phyloP scores from a whole-genome alignment of 2,888 invertebrate species.

The Ophion slaviceki region DNA sequence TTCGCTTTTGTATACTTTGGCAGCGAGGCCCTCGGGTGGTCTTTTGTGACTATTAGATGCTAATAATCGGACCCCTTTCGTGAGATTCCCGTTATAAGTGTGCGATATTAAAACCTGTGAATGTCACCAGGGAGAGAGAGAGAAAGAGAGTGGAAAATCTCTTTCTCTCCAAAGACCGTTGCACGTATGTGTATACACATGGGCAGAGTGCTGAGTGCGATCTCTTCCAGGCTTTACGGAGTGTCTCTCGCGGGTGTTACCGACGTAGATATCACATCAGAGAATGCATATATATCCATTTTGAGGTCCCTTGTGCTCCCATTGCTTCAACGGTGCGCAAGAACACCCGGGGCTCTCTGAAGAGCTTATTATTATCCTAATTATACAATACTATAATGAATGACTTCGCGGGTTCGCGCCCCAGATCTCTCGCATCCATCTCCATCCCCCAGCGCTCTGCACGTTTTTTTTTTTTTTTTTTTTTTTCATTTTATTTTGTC shows the following conservation, averaged over 20 bases:
- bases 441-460: conserved; percentile 45
- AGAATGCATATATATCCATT: conserved; percentile 30
- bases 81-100: conserved; percentile 36
- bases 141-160: conserved; percentile 39
- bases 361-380: conserved; percentile 83
- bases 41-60: conserved; percentile 81
- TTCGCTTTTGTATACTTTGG: conserved; percentile 12
- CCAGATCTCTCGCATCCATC: conserved; percentile 60
- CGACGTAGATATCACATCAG: conserved; percentile 43
- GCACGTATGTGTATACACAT: neutral
- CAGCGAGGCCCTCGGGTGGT: conserved; percentile 32
- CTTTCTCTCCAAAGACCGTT: conserved; percentile 22
- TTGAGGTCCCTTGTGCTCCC: conserved; percentile 59
- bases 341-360: conserved; percentile 79
- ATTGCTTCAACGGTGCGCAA: conserved; percentile 72
- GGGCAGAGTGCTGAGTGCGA: conserved; percentile 7
- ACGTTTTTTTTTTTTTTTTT: conserved; percentile 60
- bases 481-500: conserved; percentile 57
- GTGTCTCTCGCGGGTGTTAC: conserved; percentile 24
- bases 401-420: conserved; percentile 71
- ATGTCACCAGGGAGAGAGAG: conserved; percentile 11
- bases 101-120: conserved; percentile 19
- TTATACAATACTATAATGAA: conserved; percentile 83
- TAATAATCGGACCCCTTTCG: conserved; percentile 78
- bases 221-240: conserved; percentile 42